Conservation (phyloP, 2,797 vertebrate genomes). For the Anguilla pacifica region DNA sequence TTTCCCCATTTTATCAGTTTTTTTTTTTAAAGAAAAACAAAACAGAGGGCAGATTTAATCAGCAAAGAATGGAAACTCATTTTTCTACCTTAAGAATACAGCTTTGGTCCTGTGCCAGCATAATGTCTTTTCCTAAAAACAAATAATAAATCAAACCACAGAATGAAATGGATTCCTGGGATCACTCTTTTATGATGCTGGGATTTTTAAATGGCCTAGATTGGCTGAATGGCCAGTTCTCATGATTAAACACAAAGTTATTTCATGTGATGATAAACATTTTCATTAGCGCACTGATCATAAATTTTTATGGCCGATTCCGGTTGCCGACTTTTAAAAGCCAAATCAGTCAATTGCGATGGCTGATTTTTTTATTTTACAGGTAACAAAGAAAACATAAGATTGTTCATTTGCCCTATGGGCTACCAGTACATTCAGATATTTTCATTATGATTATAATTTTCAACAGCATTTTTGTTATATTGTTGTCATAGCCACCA, state of each 20-base stretch:
- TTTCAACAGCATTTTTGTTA: too few relatives aligned
- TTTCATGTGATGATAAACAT: constrained; percentile 63
- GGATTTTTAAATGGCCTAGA: constrained; percentile 52
- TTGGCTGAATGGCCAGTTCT: neutral
- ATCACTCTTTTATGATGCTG: constrained; percentile 37
- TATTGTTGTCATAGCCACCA: too few relatives aligned
- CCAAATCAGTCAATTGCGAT: too few relatives aligned
- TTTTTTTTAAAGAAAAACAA: constrained; percentile 49
- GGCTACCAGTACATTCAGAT: too few relatives aligned
- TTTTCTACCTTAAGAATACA: constrained; percentile 73
- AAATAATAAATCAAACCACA: constrained; percentile 59
- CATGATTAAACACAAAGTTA: neutral
- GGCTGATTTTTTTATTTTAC: too few relatives aligned
- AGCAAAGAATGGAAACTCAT: constrained; percentile 76
- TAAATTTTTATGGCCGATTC: too few relatives aligned
- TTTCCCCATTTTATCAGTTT: constrained; percentile 66
- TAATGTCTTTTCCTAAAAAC: constrained; percentile 76
- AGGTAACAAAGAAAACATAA: too few relatives aligned
- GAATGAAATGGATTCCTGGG: constrained; percentile 60
- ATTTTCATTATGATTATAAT: too few relatives aligned
- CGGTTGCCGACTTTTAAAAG: too few relatives aligned
- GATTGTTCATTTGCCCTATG: too few relatives aligned
- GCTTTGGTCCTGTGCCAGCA: constrained; percentile 80
- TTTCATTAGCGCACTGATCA: too few relatives aligned
- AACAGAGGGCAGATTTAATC: constrained; percentile 74